Percentiles rank a stretch among this genome's conserved stretches.
phyloP scores from a whole-genome alignment of 2,113 vertebrate genomes.

The Thomomys bottae region DNA sequence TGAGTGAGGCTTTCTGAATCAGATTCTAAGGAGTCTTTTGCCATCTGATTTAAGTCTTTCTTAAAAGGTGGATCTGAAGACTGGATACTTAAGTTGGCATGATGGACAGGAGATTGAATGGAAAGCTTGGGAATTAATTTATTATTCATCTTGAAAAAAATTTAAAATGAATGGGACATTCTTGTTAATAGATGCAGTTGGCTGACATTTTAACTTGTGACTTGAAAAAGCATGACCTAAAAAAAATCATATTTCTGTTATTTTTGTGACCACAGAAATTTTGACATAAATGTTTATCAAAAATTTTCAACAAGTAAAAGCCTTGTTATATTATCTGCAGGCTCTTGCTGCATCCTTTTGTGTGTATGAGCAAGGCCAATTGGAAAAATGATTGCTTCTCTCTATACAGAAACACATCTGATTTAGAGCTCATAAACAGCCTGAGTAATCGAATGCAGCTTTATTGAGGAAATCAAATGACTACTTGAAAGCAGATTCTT shows the following conservation, averaged over 20 bases:
- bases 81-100: slow-evolving; percentile 45
- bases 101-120: neutral
- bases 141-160: slow-evolving; percentile 44
- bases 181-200: neutral
- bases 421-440: slow-evolving; percentile 34
- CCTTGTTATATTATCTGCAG: slow-evolving; percentile 10
- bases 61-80: neutral
- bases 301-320: slow-evolving; percentile 26
- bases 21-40: slow-evolving; percentile 82
- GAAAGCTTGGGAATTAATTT: slow-evolving; percentile 32
- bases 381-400: slow-evolving; percentile 54
- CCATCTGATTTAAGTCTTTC: slow-evolving; percentile 21
- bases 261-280: neutral
- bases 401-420: slow-evolving; percentile 46
- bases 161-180: neutral
- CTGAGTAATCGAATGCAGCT: slow-evolving; percentile 29
- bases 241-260: slow-evolving; percentile 50
- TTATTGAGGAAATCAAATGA: slow-evolving; percentile 61
- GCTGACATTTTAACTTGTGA: neutral
- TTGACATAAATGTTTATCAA: slow-evolving; percentile 6
- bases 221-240: slow-evolving; percentile 50
- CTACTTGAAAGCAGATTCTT: slow-evolving; percentile 40
- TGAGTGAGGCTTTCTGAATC: slow-evolving; percentile 82
- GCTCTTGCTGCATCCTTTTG: slow-evolving; percentile 28
- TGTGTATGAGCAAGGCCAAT: neutral